A percentile compares a stretch with the other conserved stretches of the same genome.
Evolutionary conservation across 2,888 invertebrate genomes (phyloP).

Genomic region (Trypoxylon attenuatum): DNA sequence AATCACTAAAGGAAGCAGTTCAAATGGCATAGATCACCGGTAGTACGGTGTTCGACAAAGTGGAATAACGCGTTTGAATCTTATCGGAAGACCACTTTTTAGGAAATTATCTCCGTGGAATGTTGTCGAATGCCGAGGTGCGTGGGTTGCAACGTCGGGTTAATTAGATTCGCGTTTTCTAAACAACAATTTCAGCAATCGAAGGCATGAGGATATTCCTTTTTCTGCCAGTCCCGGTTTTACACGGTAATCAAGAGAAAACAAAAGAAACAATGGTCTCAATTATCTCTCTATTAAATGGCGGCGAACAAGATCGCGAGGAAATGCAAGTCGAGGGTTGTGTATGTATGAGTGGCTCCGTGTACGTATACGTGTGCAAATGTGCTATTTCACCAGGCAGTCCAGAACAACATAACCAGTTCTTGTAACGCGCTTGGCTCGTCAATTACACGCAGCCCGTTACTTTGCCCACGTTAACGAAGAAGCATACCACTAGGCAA

Average conservation of each 20-base stretch:
- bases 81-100: neutral
- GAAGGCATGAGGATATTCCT: too few relatives aligned
- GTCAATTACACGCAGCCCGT: slow-evolving; percentile 13
- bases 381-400: slow-evolving; percentile 18
- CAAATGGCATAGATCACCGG: neutral
- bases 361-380: slow-evolving; percentile 30
- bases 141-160: neutral
- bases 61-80: neutral
- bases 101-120: neutral
- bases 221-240: too few relatives aligned
- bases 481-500: slow-evolving; percentile 38
- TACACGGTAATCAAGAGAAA: too few relatives aligned
- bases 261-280: too few relatives aligned
- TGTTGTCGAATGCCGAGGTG: neutral
- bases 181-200: neutral
- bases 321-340: too few relatives aligned
- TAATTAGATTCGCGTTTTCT: neutral
- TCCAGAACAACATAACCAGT: slow-evolving; percentile 37
- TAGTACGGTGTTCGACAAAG: neutral
- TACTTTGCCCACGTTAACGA: slow-evolving; percentile 35
- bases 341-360: too few relatives aligned
- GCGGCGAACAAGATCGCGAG: too few relatives aligned
- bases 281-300: too few relatives aligned
- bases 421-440: slow-evolving; percentile 18
- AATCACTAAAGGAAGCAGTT: neutral